These are phyloP conservation scores for Falco berigora DNA, from an alignment of 2,797 vertebrate genomes.

Conservation along the genomic window DNA sequence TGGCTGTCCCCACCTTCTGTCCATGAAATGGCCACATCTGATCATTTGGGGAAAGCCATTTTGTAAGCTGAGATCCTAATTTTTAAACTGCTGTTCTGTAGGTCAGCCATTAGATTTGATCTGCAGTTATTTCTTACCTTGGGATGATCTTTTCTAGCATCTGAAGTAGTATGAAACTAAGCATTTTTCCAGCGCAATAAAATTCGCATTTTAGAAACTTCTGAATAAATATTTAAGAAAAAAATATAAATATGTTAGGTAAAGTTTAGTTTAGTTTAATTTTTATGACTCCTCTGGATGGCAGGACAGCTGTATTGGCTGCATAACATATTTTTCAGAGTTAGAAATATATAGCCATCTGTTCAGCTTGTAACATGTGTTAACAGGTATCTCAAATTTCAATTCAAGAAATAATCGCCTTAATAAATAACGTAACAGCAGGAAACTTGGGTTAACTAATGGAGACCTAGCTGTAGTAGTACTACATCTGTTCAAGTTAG, in stretches of 20 bases:
- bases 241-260: not conserved
- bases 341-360: slow-evolving; percentile 26
- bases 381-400: slow-evolving; percentile 53
- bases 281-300: slow-evolving; percentile 9
- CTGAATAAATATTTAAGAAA: not conserved
- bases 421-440: slow-evolving; percentile 11
- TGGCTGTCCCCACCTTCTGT: not conserved
- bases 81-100: not conserved
- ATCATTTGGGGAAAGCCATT: not conserved
- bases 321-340: not conserved
- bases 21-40: not conserved
- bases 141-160: not conserved
- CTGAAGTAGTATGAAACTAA: not conserved
- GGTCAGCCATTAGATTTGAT: not conserved
- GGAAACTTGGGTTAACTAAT: not conserved
- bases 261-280: not conserved
- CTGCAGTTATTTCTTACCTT: not conserved
- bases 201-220: not conserved
- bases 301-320: slow-evolving; percentile 7
- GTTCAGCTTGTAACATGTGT: slow-evolving; percentile 18
- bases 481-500: not conserved
- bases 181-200: slow-evolving; percentile 24
- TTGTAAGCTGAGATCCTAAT: not conserved
- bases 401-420: slow-evolving; percentile 22
- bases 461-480: not conserved